Evolutionary conservation across 2,888 invertebrate genomes (phyloP), one percentile per base, ranked within the genome.

Genomic region (Euphydryas editha): DNA sequence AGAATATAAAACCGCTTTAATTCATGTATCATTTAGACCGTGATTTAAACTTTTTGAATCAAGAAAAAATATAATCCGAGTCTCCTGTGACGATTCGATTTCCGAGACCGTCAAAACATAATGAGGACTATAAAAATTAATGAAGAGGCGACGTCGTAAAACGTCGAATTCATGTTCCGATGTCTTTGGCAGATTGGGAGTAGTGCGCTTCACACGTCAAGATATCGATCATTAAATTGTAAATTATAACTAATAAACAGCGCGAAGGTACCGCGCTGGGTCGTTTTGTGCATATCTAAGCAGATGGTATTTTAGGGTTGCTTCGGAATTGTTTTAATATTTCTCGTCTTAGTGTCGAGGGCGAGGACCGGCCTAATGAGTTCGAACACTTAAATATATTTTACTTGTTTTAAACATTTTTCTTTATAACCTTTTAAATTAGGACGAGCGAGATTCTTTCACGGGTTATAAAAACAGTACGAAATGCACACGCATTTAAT

Each of bases 71-170:
- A n/a, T 36, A 62, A 62, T 30, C 42, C 37, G 54, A 67, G 65
- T 63, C 60, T 65, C 69, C 55, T 62, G 71, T 65, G 68, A 71
- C 73, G 71, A 69, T 72, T 69, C 66, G 72, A 70, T 69, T 66
- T 68, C 63, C 20, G 54, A 68, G 62, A 54, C 67, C 68, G 65
- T 69, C 71, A 59, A 58, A 61, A 65, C 60, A 42, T 73, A 72
- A 75, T 71, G 73, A 72, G 63, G 60, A 61, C 71, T 69, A 73
- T 76, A 75, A 76, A 75, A 75, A 71, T 71, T 76, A 75, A 76
- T 73, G 73, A 73, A 72, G 67, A 68, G 55, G 55, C 58, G 68
- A 36, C 62, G 65, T 73, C 75, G 73, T 77, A 74, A 77, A 75
- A 62, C 65, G 64, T 69, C 57, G 68, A 73, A 68, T 73, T 75